These are phyloP conservation scores for Corbicula japonica DNA, from an alignment of 2,888 invertebrate species.

Conservation along the genomic window DNA sequence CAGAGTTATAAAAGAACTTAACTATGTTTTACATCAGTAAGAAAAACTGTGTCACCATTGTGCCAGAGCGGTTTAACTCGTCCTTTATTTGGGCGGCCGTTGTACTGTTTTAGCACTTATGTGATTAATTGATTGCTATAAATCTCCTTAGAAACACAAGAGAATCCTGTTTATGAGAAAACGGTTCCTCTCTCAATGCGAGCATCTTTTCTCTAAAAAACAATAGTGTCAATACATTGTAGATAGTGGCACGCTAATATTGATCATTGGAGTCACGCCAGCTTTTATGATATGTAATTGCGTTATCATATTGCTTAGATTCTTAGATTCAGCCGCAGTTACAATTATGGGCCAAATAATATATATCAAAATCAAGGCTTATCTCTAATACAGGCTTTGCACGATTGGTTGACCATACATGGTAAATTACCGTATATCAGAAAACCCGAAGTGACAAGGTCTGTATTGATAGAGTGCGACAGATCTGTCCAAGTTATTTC, in stretches of 20 bases:
- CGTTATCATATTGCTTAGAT: conserved; percentile 36
- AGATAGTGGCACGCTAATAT: conserved; percentile 8
- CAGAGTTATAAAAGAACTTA: too few species aligned
- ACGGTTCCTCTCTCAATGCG: too few species aligned
- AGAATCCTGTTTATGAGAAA: too few species aligned
- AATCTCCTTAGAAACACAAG: too few species aligned
- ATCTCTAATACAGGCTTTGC: conserved; percentile 5
- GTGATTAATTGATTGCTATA: too few species aligned
- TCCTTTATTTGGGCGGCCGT: too few species aligned
- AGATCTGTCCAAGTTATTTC: conserved; percentile 10
- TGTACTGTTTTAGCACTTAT: too few species aligned
- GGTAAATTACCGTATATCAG: conserved; percentile 7
- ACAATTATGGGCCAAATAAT: conserved; percentile 20
- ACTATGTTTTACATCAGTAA: too few species aligned
- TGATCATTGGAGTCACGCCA: conserved; percentile 9
- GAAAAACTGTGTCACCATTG: too few species aligned
- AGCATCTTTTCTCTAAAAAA: conserved; percentile 4
- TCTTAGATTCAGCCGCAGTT: conserved; percentile 14
- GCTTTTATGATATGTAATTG: conserved; percentile 39
- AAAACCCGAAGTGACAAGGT: background rate
- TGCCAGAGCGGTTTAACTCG: too few species aligned
- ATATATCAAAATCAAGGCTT: conserved; percentile 35
- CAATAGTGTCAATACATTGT: too few species aligned
- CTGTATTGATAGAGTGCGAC: conserved; percentile 3
- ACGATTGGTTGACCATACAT: conserved; percentile 37